Base-by-base conservation (phyloP, 2,797 vertebrate genomes). In the Enteromius fasciolatus region DNA sequence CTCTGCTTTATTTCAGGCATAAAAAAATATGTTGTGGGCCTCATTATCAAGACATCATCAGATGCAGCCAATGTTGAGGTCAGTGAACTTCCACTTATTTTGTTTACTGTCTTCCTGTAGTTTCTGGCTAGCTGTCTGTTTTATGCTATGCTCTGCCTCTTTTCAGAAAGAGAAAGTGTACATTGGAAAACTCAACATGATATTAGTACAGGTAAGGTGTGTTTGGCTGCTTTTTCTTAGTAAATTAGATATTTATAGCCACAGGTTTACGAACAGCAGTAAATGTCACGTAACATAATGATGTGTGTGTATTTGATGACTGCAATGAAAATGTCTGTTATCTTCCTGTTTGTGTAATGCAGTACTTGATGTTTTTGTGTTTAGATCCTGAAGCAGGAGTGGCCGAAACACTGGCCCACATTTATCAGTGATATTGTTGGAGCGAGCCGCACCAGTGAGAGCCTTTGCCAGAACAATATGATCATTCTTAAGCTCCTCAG, bases 401-500 rank as follows among this genome's bases (percentile, higher is more conserved):
- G 98, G 98, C 98, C 98, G 0, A 99, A 99, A 91, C 98, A 99
- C 90, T 99, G 98, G 98, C 98, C 98, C 18, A 99, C 97, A 9
- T 99, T 99, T 86, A 99, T 99, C 92, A 99, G 98, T 0, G 98
- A 99, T 84, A 99, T 99, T 10, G 98, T 99, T 84, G 98, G 98
- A 12, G 98, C 98, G 0, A 99, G 98, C 89, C 96, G 97, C 79
- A 99, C 97, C 85, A 99, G 98, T 12, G 98, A 99, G 91, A 99
- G 97, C 90, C 96, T 99, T 18, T 99, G 98, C 89, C 98, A 99
- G 92, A 99, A 99, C 94, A 99, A 99, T 90, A 99, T 99, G 98
- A 95, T 98, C 82, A 99, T 99, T 90, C 95, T 99, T 23, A 99
- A 99, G 82, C 95, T 99, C 80, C 92, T 99, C 84, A 99, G 98